Percentiles rank a stretch among this genome's conserved stretches.
Evolutionary conservation across 35 echinoderm and acorn worm genomes (phyloP).

Genomic region (Holothuria glaberrima): DNA sequence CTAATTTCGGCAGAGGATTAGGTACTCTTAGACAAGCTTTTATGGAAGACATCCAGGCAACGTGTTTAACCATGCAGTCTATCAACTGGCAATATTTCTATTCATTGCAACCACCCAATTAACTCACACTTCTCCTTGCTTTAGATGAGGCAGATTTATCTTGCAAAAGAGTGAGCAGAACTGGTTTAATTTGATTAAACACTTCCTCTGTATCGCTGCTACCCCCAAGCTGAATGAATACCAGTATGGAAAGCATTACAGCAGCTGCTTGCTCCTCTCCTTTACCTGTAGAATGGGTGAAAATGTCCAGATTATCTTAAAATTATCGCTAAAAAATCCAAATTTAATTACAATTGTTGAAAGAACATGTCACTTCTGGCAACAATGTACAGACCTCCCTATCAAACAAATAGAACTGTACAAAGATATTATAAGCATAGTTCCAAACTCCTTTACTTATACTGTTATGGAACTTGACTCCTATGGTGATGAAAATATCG

Average conservation of each 20-base stretch:
- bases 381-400: too few species aligned
- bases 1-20: too few species aligned
- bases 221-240: conserved; percentile 86
- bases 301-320: background rate
- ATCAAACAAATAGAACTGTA: too few species aligned
- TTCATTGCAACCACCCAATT: background rate
- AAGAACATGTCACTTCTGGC: too few species aligned
- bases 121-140: conserved; percentile 89
- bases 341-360: too few species aligned
- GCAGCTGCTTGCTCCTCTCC: conserved; percentile 95
- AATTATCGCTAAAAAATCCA: background rate
- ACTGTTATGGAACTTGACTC: too few species aligned
- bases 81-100: background rate
- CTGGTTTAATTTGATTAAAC: conserved; percentile 67
- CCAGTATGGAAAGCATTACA: conserved; percentile 64
- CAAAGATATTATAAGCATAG: too few species aligned
- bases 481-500: too few species aligned
- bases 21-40: background rate
- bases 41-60: background rate
- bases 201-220: conserved; percentile 80
- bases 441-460: too few species aligned
- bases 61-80: background rate
- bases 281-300: conserved; percentile 69
- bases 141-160: conserved; percentile 87
- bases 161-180: conserved; percentile 64